Percentiles rank a stretch among this genome's conserved stretches.
Evolutionary conservation across 2,113 vertebrate species (phyloP).

Genomic region (Leptocoma aspasia): DNA sequence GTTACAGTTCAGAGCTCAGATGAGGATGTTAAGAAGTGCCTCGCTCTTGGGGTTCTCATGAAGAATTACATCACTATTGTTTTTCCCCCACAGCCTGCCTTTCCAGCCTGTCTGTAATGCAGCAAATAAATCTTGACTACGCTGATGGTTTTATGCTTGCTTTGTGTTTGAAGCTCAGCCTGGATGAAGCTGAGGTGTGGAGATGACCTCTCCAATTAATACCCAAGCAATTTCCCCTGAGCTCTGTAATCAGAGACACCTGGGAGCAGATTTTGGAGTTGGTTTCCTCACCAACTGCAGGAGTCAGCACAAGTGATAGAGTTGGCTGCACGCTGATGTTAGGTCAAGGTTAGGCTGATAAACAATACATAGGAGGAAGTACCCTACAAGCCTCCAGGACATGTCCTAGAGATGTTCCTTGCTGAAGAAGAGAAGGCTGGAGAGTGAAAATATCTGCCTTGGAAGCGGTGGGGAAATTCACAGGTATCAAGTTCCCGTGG

Average conservation of each 20-base stretch:
- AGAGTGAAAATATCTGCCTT: not conserved
- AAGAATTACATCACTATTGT: not conserved
- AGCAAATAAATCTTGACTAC: conserved; percentile 8
- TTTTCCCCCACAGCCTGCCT: not conserved
- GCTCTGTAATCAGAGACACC: not conserved
- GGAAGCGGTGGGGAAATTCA: not conserved
- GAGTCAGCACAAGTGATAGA: not conserved
- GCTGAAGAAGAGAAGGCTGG: not conserved
- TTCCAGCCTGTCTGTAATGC: not conserved
- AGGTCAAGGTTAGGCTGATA: not conserved
- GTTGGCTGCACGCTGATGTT: not conserved
- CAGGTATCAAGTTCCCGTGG: not conserved
- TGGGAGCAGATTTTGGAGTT: not conserved
- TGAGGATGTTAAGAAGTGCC: not conserved
- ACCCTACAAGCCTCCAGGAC: not conserved
- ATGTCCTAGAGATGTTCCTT: not conserved
- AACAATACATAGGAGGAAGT: not conserved
- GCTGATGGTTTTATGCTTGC: not conserved
- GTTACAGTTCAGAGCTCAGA: not conserved
- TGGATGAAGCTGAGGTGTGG: not conserved
- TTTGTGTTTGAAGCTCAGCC: conserved; percentile 7
- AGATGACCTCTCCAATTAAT: conserved; percentile 43
- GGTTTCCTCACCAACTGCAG: not conserved
- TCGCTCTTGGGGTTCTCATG: not conserved
- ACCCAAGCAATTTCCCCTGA: not conserved